A percentile compares a stretch with the other conserved stretches of the same genome.
Evolutionary conservation across 2,888 invertebrate species (phyloP).

Genomic region (Heliconius hortense): DNA sequence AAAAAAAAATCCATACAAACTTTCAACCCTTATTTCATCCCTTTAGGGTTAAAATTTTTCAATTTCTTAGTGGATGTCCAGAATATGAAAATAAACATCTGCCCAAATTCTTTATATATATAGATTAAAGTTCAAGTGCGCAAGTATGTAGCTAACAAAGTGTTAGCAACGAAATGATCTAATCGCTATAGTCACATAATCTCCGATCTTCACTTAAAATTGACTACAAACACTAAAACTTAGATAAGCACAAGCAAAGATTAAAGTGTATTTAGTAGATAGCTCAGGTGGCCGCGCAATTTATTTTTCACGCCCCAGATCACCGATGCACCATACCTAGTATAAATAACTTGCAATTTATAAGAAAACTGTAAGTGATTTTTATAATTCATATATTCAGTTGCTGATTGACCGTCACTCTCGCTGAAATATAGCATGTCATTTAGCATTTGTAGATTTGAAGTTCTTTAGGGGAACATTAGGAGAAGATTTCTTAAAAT

Average conservation of each 20-base stretch:
- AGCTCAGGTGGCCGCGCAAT: conserved; percentile 1
- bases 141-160: background rate
- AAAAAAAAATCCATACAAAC: no score
- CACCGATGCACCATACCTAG: background rate
- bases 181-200: conserved; percentile 1
- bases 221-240: conserved; percentile 8
- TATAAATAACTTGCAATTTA: background rate
- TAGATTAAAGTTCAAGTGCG: background rate
- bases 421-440: no score
- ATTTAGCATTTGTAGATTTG: no score
- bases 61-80: no score
- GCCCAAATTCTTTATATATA: no score
- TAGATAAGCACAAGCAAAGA: background rate
- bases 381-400: background rate
- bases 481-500: no score
- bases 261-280: conserved; percentile 17
- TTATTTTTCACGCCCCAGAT: conserved; percentile 15
- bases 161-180: background rate
- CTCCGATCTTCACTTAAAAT: conserved; percentile 1
- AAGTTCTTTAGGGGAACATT: no score
- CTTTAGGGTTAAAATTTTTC: no score
- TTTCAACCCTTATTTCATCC: no score
- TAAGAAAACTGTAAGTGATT: background rate
- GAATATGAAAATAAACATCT: no score
- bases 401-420: no score